A percentile compares a stretch with the other conserved stretches of the same genome.
Evolutionary conservation across 1,140 invertebrate genomes (phyloP).

Genomic region (Leptonema lineaticorne): DNA sequence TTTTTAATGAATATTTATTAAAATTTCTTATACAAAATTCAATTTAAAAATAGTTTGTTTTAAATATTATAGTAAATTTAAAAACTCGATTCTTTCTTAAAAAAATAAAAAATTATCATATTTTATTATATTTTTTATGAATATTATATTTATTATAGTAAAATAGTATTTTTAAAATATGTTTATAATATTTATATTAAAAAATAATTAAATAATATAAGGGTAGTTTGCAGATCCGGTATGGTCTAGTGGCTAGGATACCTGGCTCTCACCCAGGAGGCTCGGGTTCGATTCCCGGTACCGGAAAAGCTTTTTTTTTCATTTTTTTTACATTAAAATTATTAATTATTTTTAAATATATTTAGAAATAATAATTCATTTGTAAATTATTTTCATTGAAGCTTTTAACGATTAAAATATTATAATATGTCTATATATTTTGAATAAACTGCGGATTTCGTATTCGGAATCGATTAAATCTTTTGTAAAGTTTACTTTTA

Average conservation of each 20-base stretch:
- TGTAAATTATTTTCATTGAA: too few species aligned
- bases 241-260: slow-evolving; percentile 82
- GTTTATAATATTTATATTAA: neutral
- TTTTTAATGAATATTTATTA: too few species aligned
- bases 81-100: neutral
- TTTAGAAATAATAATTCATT: too few species aligned
- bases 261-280: slow-evolving; percentile 81
- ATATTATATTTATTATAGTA: neutral
- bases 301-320: slow-evolving; percentile 56
- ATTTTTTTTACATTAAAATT: neutral
- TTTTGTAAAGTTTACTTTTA: too few species aligned
- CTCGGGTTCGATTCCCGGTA: slow-evolving; percentile 83
- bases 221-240: slow-evolving; percentile 49
- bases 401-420: too few species aligned
- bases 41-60: neutral
- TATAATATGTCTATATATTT: too few species aligned
- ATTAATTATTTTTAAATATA: too few species aligned
- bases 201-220: neutral
- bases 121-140: neutral
- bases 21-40: too few species aligned
- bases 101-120: too few species aligned
- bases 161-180: too few species aligned
- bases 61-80: neutral
- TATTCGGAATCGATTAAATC: too few species aligned
- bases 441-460: too few species aligned